Percentiles rank a stretch among this genome's conserved stretches.
phyloP scores from a whole-genome alignment of 2,797 vertebrate genomes.

The Halcyon smyrnensis region DNA sequence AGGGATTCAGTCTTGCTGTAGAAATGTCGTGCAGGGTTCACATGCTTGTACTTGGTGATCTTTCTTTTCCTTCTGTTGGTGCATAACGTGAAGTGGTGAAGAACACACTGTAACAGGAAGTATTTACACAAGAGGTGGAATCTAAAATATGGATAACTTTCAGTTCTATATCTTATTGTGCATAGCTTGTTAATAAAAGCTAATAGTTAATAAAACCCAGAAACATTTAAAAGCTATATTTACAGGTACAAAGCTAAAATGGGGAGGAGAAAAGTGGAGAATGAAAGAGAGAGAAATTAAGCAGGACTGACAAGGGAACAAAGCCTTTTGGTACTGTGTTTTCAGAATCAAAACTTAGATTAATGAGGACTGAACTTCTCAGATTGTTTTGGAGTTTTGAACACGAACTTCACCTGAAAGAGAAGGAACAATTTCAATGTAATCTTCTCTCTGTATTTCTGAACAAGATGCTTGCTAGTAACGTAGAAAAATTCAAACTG shows the following conservation, averaged over 20 bases:
- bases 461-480: conserved; percentile 40
- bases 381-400: conserved; percentile 16
- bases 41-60: not conserved
- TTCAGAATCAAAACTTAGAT: not conserved
- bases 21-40: not conserved
- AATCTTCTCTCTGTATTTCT: conserved; percentile 31
- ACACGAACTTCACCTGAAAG: conserved; percentile 21
- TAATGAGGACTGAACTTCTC: conserved; percentile 17
- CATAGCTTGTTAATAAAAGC: not conserved
- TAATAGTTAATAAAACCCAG: not conserved
- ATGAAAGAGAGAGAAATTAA: not conserved
- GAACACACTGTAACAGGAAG: not conserved
- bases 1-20: not conserved
- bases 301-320: conserved; percentile 4
- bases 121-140: not conserved
- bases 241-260: not conserved
- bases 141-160: not conserved
- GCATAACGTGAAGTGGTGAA: not conserved
- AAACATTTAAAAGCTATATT: not conserved
- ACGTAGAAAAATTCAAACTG: not conserved
- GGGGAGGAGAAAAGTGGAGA: not conserved
- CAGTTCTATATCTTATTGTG: not conserved
- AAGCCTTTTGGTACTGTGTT: conserved; percentile 34
- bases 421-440: conserved; percentile 46
- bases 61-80: not conserved